A percentile compares a stretch with the other conserved stretches of the same genome.
These are phyloP conservation scores for Actenoides hombroni DNA, from an alignment of 2,113 vertebrate genomes.

Conservation along the genomic window DNA sequence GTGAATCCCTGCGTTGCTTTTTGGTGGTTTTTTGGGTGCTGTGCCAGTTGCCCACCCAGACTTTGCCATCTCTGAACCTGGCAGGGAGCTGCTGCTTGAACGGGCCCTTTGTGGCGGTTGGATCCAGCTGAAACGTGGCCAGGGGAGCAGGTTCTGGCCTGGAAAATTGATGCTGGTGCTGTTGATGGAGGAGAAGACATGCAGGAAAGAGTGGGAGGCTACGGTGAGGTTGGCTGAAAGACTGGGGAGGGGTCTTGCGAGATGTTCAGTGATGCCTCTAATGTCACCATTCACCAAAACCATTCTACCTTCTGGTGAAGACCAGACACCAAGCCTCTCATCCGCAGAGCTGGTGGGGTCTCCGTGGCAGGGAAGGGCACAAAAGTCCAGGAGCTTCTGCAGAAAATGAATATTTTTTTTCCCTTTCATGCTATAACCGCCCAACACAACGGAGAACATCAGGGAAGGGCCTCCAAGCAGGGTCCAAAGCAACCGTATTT, in stretches of 20 bases:
- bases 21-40: background rate
- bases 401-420: background rate
- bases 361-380: background rate
- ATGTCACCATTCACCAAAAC: constrained; percentile 11
- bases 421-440: accelerated
- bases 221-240: background rate
- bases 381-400: background rate
- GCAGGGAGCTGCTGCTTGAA: background rate
- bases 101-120: background rate
- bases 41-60: background rate
- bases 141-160: constrained; percentile 5
- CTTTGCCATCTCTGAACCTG: background rate
- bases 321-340: background rate
- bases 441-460: accelerated
- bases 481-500: background rate
- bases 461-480: background rate
- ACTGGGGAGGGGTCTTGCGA: background rate
- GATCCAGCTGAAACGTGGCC: background rate
- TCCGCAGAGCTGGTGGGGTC: background rate
- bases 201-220: background rate
- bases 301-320: constrained; percentile 5
- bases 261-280: background rate
- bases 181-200: background rate
- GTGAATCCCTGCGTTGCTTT: background rate
- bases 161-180: background rate